Conservation (phyloP, 2,888 invertebrate species). For the Leptura quadrifasciata region DNA sequence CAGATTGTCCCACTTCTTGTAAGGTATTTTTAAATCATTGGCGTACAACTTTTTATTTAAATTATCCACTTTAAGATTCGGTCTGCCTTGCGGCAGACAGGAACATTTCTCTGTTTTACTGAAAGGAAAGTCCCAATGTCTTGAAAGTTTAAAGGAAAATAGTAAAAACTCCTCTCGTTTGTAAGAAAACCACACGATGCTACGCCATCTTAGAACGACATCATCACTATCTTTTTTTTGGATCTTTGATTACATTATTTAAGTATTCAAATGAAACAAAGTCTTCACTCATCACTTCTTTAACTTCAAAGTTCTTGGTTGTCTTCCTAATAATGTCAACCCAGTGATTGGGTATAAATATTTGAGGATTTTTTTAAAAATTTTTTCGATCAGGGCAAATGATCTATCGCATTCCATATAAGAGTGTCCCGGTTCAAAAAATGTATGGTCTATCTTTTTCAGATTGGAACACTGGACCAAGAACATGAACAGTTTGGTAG, state of each 20-base stretch:
- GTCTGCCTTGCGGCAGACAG: neutral
- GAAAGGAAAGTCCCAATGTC: neutral
- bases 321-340: conserved; percentile 9
- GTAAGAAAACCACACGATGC: neutral
- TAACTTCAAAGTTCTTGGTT: too few species aligned
- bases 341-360: neutral
- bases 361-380: neutral
- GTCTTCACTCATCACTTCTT: conserved; percentile 4
- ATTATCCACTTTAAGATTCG: too few species aligned
- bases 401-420: neutral
- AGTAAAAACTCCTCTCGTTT: neutral
- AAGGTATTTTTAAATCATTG: too few species aligned
- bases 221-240: neutral
- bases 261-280: conserved; percentile 5
- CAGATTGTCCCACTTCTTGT: too few species aligned
- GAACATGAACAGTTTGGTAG: too few species aligned
- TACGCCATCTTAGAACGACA: neutral
- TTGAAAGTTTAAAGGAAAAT: conserved; percentile 7
- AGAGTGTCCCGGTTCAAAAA: too few species aligned
- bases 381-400: conserved; percentile 4
- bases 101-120: neutral
- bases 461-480: too few species aligned
- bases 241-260: neutral
- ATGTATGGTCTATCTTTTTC: too few species aligned
- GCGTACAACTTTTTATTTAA: too few species aligned